Conservation (phyloP, 2,888 invertebrate species). For the Branchipolynoe longqiensis region DNA sequence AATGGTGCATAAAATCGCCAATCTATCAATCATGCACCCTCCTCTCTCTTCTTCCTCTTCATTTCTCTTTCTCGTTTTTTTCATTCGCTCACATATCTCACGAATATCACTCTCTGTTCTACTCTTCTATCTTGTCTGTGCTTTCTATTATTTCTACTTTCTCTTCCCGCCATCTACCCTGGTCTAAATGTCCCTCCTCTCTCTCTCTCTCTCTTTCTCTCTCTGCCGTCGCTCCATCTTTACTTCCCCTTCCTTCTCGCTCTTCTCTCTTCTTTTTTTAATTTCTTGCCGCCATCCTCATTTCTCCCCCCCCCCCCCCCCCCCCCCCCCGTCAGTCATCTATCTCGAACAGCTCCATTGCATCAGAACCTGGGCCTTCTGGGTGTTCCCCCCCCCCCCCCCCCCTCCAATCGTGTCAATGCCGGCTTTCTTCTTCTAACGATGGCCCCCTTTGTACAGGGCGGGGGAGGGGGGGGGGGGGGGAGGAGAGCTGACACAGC, state of each 20-base stretch:
- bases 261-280: background rate
- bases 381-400: background rate
- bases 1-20: too few species aligned
- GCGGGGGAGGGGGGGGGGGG: background rate
- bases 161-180: too few species aligned
- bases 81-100: too few species aligned
- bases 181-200: background rate
- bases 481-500: background rate
- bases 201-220: background rate
- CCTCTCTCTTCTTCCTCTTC: too few species aligned
- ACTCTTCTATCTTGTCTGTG: too few species aligned
- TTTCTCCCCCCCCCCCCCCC: background rate
- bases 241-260: background rate
- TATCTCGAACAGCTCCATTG: too few species aligned
- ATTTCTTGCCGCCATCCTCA: background rate
- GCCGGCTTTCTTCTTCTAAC: background rate
- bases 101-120: too few species aligned
- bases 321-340: background rate
- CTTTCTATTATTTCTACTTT: too few species aligned
- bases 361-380: background rate
- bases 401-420: background rate
- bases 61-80: too few species aligned
- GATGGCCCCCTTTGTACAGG: background rate
- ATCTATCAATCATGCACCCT: too few species aligned
- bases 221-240: background rate